A percentile compares a stretch with the other conserved stretches of the same genome.
Evolutionary conservation across 37 sponge, comb jelly and placozoan genomes (phyloP).

Genomic region (Geodia barretti): DNA sequence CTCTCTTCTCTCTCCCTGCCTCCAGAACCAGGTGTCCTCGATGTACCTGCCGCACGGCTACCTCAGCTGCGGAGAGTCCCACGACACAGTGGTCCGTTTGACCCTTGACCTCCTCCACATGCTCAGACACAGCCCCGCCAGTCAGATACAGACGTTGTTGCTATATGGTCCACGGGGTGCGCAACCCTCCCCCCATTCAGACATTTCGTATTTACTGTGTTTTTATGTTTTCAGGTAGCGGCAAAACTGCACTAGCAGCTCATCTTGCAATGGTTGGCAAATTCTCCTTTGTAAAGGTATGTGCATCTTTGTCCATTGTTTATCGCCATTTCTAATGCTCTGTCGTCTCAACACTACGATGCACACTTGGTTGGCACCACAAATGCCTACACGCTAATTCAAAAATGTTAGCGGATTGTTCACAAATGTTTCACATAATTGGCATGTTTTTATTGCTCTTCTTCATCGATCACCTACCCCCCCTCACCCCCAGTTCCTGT

Average conservation of each 20-base stretch:
- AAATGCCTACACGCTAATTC: no score
- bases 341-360: no score
- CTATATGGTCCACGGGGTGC: constrained; percentile 60
- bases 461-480: background rate
- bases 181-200: background rate
- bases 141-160: constrained; percentile 36
- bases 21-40: constrained; percentile 26
- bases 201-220: background rate
- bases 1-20: no score
- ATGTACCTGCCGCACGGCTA: constrained; percentile 50
- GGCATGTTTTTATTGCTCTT: no score
- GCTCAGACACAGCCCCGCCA: constrained; percentile 19
- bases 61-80: constrained; percentile 46
- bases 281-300: constrained; percentile 52
- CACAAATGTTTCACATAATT: no score
- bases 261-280: constrained; percentile 60
- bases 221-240: constrained; percentile 38
- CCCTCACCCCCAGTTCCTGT: constrained; percentile 21
- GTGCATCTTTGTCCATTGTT: no score
- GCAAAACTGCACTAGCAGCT: constrained; percentile 59
- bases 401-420: no score
- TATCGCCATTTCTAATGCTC: no score
- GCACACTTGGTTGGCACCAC: no score
- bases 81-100: constrained; percentile 22
- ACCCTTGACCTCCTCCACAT: constrained; percentile 45